Conservation (phyloP, 2,888 invertebrate genomes). For the Colostygia pectinataria region DNA sequence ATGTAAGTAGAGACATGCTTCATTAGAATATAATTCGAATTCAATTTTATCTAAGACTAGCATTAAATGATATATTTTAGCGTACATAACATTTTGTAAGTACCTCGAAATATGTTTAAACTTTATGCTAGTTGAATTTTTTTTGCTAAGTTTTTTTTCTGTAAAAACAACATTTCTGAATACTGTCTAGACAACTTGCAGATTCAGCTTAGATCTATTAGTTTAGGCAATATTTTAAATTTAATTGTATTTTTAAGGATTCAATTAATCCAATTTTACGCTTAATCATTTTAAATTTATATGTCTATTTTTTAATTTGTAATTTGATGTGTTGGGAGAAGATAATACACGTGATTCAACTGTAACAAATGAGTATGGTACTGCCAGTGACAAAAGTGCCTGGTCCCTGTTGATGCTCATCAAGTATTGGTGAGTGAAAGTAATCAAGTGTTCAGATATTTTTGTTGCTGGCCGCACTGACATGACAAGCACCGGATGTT, state of each 20-base stretch:
- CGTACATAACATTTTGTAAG: slow-evolving; percentile 14
- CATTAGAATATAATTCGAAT: slow-evolving; percentile 7
- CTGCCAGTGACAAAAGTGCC: slow-evolving; percentile 31
- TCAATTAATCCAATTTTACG: slow-evolving; percentile 24
- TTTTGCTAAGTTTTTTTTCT: slow-evolving; percentile 10
- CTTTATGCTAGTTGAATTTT: slow-evolving; percentile 8
- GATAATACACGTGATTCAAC: slow-evolving; percentile 12
- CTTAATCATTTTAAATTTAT: slow-evolving; percentile 27
- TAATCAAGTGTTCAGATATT: slow-evolving; percentile 33
- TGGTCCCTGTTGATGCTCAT: slow-evolving; percentile 20
- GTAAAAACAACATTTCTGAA: slow-evolving; percentile 3
- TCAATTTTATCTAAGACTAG: slow-evolving; percentile 5
- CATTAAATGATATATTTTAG: slow-evolving; percentile 7
- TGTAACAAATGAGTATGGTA: slow-evolving; percentile 10
- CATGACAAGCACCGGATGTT: slow-evolving; percentile 43
- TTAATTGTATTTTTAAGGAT: slow-evolving; percentile 20
- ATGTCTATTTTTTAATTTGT: slow-evolving; percentile 21
- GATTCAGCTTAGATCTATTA: slow-evolving; percentile 2
- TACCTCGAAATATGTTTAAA: slow-evolving; percentile 15
- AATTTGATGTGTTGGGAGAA: slow-evolving; percentile 22
- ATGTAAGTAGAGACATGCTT: slow-evolving; percentile 9
- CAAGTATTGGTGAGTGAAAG: slow-evolving; percentile 1
- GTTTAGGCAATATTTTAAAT: slow-evolving; percentile 15
- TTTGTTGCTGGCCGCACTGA: slow-evolving; percentile 37
- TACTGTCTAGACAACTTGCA: slow-evolving; percentile 1